Conservation (phyloP, 2,113 vertebrate genomes). For the Montifringilla adamsi region DNA sequence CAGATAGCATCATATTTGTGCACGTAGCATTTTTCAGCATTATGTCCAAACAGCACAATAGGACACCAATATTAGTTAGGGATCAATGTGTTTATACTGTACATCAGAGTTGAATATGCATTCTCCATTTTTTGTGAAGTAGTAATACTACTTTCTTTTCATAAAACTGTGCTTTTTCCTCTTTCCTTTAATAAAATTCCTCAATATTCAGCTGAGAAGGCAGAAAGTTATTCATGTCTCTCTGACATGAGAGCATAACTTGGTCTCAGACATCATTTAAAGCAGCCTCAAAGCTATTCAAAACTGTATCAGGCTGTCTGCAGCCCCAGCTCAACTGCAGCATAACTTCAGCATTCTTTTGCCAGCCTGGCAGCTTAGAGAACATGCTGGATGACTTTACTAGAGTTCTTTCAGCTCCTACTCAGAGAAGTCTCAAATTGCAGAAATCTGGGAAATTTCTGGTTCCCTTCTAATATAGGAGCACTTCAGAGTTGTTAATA, state of each 20-base stretch:
- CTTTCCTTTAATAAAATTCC: constrained; percentile 13
- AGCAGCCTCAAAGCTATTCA: constrained; percentile 14
- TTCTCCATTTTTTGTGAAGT: neutral
- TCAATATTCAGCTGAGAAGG: constrained; percentile 24
- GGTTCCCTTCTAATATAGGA: neutral
- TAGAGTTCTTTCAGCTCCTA: neutral
- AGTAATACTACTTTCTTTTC: neutral
- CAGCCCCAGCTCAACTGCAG: neutral
- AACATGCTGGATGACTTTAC: neutral
- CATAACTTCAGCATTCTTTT: neutral
- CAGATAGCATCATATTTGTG: neutral
- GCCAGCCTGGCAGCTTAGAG: neutral
- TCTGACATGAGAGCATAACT: neutral
- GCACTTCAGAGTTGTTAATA: neutral
- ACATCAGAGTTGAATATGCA: neutral
- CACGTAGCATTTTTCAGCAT: neutral
- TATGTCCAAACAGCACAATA: neutral
- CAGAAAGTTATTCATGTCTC: constrained; percentile 4
- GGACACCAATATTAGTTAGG: neutral
- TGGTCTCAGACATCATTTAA: neutral
- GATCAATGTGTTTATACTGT: neutral
- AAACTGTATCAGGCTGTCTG: neutral
- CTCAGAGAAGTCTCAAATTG: neutral
- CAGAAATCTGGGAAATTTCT: neutral
- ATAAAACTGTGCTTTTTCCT: neutral